phyloP scores from a whole-genome alignment of 1,140 invertebrate species.

The Platorchestia sp. region DNA sequence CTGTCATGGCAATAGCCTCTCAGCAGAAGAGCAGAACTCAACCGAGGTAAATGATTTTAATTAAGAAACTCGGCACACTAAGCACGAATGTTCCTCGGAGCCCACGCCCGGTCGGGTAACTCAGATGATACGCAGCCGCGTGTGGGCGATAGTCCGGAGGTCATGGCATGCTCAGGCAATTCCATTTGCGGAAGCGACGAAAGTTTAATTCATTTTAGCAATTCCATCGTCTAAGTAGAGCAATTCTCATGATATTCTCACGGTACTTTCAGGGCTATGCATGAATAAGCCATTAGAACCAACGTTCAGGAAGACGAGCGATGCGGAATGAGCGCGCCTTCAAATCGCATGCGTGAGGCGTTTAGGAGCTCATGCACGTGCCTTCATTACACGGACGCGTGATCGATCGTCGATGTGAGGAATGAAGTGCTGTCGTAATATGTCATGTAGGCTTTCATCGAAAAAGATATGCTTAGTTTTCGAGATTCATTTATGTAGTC shows the following conservation, averaged over 20 bases:
- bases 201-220: conserved; percentile 41
- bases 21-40: too few species aligned
- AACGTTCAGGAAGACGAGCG: not conserved
- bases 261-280: conserved; percentile 4
- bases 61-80: too few species aligned
- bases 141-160: not conserved
- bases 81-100: too few species aligned
- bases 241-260: conserved; percentile 24
- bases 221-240: not conserved
- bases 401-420: too few species aligned
- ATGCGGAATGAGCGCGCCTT: not conserved
- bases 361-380: not conserved
- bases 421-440: too few species aligned
- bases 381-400: not conserved
- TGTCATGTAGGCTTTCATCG: too few species aligned
- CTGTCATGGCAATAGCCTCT: too few species aligned
- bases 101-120: not conserved
- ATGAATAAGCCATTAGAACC: conserved; percentile 25
- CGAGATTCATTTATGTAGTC: too few species aligned
- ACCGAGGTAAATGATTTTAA: too few species aligned
- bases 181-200: conserved; percentile 13
- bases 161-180: not conserved
- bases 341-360: not conserved
- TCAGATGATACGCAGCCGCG: not conserved
- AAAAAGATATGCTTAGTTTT: too few species aligned